Conservation (phyloP, 2,113 vertebrate species). For the Gadus macrocephalus region DNA sequence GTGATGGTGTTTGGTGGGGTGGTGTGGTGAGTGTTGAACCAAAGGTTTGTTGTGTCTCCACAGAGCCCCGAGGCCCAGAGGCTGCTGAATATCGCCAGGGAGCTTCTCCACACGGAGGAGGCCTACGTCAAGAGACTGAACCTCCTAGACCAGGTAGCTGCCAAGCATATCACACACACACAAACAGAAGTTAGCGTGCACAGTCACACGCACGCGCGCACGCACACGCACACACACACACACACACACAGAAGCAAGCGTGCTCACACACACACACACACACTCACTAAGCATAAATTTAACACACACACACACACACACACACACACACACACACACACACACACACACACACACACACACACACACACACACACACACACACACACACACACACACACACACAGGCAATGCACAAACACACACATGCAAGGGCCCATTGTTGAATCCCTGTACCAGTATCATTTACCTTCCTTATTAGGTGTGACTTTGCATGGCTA, state of each 20-base stretch:
- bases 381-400: conserved; percentile 1
- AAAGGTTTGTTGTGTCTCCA: background rate
- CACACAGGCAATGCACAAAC: background rate
- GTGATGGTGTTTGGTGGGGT: too few species aligned
- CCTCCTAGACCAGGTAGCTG: conserved; percentile 91
- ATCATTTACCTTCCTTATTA: background rate
- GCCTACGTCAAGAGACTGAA: conserved; percentile 90
- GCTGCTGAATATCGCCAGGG: conserved; percentile 90
- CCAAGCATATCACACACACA: background rate
- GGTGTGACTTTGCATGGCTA: background rate
- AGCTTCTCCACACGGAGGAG: conserved; percentile 93
- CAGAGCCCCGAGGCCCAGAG: conserved; percentile 85
- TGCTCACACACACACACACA: background rate
- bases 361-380: background rate
- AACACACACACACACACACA: background rate
- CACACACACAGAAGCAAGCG: background rate
- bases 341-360: background rate
- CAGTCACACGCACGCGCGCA: background rate
- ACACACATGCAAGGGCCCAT: background rate
- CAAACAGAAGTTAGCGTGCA: background rate
- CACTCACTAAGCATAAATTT: too few species aligned
- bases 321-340: background rate
- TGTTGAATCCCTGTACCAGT: background rate
- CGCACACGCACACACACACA: conserved; percentile 3
- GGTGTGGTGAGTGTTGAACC: too few species aligned